Percentiles rank a stretch among this genome's conserved stretches.
Conservation (phyloP, 2,888 invertebrate genomes). For the Netelia inedita region DNA sequence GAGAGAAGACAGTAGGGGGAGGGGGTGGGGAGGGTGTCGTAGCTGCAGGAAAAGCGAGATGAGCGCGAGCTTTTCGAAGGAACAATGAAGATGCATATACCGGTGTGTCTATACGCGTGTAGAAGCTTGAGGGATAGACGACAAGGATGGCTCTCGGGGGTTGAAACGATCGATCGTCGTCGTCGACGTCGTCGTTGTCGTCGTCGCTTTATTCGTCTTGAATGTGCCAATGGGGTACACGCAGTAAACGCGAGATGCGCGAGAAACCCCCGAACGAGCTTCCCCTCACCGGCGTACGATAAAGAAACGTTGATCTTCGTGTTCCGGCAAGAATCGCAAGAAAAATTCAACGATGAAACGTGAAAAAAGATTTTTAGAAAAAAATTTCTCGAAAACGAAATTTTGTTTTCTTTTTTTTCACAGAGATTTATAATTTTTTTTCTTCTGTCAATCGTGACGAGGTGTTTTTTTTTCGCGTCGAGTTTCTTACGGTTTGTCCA, state of each 20-base stretch:
- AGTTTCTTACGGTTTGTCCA: too few species aligned
- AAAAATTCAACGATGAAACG: neutral
- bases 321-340: neutral
- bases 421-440: neutral
- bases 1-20: neutral
- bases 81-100: slow-evolving; percentile 52
- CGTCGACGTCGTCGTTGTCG: too few species aligned
- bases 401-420: neutral
- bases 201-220: slow-evolving; percentile 39
- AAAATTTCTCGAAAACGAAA: neutral
- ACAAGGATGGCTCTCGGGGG: slow-evolving; percentile 44
- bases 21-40: neutral
- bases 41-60: slow-evolving; percentile 24
- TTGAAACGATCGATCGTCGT: slow-evolving; percentile 58
- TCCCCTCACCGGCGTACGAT: neutral
- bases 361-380: neutral
- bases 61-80: slow-evolving; percentile 52
- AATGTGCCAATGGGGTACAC: slow-evolving; percentile 43
- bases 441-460: too few species aligned
- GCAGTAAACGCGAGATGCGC: slow-evolving; percentile 1
- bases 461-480: too few species aligned
- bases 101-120: slow-evolving; percentile 15
- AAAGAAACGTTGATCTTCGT: slow-evolving; percentile 43
- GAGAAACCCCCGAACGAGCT: neutral
- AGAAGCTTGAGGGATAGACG: slow-evolving; percentile 51